Evolutionary conservation across 2,888 invertebrate genomes (phyloP).

Genomic region (Listrodromus nycthemerus): DNA sequence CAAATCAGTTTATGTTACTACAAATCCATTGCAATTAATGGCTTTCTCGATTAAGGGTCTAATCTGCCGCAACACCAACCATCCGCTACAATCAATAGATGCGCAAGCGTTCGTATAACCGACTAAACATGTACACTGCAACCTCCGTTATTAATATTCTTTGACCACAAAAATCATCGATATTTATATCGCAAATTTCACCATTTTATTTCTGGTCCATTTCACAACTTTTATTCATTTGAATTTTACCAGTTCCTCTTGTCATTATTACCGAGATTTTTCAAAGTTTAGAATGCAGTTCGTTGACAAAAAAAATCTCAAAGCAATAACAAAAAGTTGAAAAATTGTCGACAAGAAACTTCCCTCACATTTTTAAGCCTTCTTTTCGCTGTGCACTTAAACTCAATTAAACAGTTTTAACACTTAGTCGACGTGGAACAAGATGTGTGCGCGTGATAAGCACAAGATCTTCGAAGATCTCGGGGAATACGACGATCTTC

Average conservation of each 20-base stretch:
- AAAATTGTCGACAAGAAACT: not conserved
- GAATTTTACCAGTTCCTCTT: not conserved
- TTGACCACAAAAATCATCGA: too few relatives aligned
- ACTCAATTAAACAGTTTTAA: not conserved
- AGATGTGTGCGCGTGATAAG: constrained; percentile 14
- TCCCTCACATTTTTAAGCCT: not conserved
- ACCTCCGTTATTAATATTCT: too few relatives aligned
- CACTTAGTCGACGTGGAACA: constrained; percentile 8
- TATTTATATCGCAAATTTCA: not conserved
- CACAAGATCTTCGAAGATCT: constrained; percentile 1
- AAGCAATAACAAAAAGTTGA: not conserved
- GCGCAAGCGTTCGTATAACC: too few relatives aligned
- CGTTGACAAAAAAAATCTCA: too few relatives aligned
- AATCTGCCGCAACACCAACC: too few relatives aligned
- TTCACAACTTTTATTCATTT: not conserved
- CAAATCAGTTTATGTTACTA: too few relatives aligned
- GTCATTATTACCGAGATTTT: not conserved
- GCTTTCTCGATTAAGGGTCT: too few relatives aligned
- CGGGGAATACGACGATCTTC: constrained; percentile 25
- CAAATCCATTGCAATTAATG: too few relatives aligned
- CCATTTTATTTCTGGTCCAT: not conserved
- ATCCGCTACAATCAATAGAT: too few relatives aligned
- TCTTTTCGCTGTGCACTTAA: not conserved
- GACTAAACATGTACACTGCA: too few relatives aligned
- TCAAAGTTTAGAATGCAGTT: not conserved